A percentile compares a stretch with the other conserved stretches of the same genome.
Evolutionary conservation across 2,113 vertebrate species (phyloP).

Genomic region (Etheostoma spectabile): DNA sequence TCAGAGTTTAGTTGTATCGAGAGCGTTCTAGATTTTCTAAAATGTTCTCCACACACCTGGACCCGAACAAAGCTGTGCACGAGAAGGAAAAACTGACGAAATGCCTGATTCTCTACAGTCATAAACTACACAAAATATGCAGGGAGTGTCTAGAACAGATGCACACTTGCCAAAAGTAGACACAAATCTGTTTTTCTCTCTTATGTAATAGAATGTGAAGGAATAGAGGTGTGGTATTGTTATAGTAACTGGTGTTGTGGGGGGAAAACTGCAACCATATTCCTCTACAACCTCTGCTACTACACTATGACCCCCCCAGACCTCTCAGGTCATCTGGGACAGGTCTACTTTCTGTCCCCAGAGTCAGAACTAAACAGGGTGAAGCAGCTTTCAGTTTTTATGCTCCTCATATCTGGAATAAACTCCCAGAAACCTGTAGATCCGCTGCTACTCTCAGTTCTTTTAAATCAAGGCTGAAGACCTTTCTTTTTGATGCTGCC

Average conservation of each 20-base stretch:
- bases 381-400: no score
- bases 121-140: constrained; percentile 66
- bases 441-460: no score
- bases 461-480: no score
- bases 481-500: no score
- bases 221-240: neutral
- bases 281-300: no score
- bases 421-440: no score
- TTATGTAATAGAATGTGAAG: neutral
- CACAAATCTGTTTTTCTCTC: neutral
- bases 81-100: neutral
- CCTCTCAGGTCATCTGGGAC: no score
- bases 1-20: neutral
- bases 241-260: neutral
- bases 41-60: constrained; percentile 12
- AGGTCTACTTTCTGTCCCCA: no score
- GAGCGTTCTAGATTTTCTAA: neutral
- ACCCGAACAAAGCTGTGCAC: neutral
- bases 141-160: constrained; percentile 55
- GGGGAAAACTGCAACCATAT: neutral
- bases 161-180: neutral
- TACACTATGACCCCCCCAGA: no score
- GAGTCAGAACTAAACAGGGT: no score
- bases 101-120: constrained; percentile 78
- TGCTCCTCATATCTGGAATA: no score